Evolutionary conservation across 2,888 invertebrate genomes (phyloP), one percentile per base, ranked within the genome.

Genomic region (Eilema sororculum): DNA sequence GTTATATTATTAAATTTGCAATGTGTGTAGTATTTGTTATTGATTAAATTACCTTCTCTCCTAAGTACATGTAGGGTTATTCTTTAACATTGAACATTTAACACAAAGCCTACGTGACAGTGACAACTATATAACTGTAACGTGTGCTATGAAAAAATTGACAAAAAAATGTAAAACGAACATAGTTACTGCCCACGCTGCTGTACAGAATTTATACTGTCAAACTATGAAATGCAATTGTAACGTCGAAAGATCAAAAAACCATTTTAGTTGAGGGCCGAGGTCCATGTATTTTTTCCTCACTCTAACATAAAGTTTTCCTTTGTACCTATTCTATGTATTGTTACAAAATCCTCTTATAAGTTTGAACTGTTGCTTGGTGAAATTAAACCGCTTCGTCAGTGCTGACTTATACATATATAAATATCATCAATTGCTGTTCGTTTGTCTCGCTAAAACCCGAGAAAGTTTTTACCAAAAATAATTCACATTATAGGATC

Each of bases 331-430:
- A n/a, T n/a, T n/a, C n/a, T n/a, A 75, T 75, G 81, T 84, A 82
- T 84, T 84, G 86, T 85, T 79, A 76, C 81, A 72, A 83, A 89
- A 87, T 87, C 87, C 87, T 87, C 88, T 88, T 86, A 87, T 69
- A 87, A 89, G 75, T 89, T 86, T 74, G 82, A 80, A 84, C 78
- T 78, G 86, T 80, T 78, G 62, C 72, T n/a, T n/a, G n/a, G n/a
- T 77, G 76, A 82, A 87, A 88, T 88, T 87, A 87, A 88, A 87
- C 16, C 13, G 41, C 41, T 41, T 41, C 41, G 4, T 3, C 13
- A 78, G 72, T 72, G 74, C 78, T 76, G 71, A 72, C 60, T 78
- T 76, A 68, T n/a, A n/a, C n/a, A n/a, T n/a, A n/a, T n/a, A n/a
- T n/a, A n/a, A n/a, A n/a, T n/a, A n/a, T n/a, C n/a, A n/a, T n/a